Percentiles rank a stretch among this genome's conserved stretches.
phyloP scores from a whole-genome alignment of 2,888 invertebrate species.

The Archips xylosteana region DNA sequence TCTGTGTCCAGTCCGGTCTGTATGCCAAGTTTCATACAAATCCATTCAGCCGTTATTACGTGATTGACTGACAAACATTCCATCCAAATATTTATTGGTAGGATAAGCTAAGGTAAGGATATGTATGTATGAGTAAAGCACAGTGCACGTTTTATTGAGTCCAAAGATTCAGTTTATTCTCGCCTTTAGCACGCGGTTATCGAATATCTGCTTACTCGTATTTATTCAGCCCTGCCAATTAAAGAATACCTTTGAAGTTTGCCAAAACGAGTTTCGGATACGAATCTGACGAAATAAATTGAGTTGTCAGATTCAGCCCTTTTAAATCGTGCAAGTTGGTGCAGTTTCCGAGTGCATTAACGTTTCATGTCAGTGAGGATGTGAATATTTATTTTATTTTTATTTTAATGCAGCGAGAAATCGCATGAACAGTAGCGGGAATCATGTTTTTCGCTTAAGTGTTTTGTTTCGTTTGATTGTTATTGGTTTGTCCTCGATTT shows the following conservation, averaged over 20 bases:
- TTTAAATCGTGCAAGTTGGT: constrained; percentile 49
- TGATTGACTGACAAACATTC: too few relatives aligned
- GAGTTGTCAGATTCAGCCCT: constrained; percentile 62
- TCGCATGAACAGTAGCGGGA: constrained; percentile 20
- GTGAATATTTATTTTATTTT: constrained; percentile 57
- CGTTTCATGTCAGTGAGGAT: constrained; percentile 48
- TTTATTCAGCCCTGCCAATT: constrained; percentile 68
- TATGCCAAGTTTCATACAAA: too few relatives aligned
- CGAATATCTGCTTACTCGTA: constrained; percentile 53
- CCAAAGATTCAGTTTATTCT: constrained; percentile 46
- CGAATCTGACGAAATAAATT: constrained; percentile 77
- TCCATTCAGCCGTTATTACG: too few relatives aligned
- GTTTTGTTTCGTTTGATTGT: background rate
- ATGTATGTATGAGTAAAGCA: constrained; percentile 5
- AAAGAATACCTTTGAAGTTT: constrained; percentile 77
- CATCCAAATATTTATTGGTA: too few relatives aligned
- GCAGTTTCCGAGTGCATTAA: constrained; percentile 66
- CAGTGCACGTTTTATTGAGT: constrained; percentile 11
- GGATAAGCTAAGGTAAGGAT: too few relatives aligned
- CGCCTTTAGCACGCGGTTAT: constrained; percentile 45
- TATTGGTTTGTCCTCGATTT: too few relatives aligned
- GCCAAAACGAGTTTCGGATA: constrained; percentile 72
- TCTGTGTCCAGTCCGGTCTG: too few relatives aligned
- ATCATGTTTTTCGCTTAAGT: constrained; percentile 27
- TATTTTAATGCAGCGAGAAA: constrained; percentile 51